Evolutionary conservation across 2,888 invertebrate species (phyloP).

Genomic region (Phyllotreta cruciferae): DNA sequence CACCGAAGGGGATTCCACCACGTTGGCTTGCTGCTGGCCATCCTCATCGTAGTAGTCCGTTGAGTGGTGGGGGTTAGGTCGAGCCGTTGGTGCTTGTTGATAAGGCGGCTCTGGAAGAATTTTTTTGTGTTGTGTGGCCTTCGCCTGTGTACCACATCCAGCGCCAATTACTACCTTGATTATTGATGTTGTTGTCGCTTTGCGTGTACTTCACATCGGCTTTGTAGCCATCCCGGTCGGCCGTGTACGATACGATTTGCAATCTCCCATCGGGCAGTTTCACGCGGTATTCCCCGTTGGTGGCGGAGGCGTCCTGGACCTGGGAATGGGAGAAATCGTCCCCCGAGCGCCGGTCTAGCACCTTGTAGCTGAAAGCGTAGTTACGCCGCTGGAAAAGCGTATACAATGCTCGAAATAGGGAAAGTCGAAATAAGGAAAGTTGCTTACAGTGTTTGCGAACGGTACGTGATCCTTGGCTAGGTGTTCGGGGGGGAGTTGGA

Average conservation of each 20-base stretch:
- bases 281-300: conserved; percentile 73
- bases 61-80: conserved; percentile 25
- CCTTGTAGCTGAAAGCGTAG: conserved; percentile 72
- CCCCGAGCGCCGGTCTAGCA: conserved; percentile 68
- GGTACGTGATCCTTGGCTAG: conserved; percentile 30
- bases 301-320: conserved; percentile 67
- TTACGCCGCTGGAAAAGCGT: conserved; percentile 54
- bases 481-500: conserved; percentile 31
- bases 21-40: conserved; percentile 24
- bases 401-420: background rate
- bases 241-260: conserved; percentile 66
- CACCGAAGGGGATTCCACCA: too few relatives aligned
- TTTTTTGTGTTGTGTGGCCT: too few relatives aligned
- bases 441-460: conserved; percentile 26
- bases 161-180: conserved; percentile 15
- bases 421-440: conserved; percentile 16
- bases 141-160: background rate
- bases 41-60: conserved; percentile 37
- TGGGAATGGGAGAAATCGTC: conserved; percentile 74
- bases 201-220: conserved; percentile 69
- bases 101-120: conserved; percentile 30
- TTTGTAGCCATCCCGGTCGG: conserved; percentile 71
- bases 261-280: conserved; percentile 72
- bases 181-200: conserved; percentile 28
- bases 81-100: conserved; percentile 33